Evolutionary conservation across 2,113 vertebrate genomes (phyloP).

Genomic region (Oplegnathus fasciatus): DNA sequence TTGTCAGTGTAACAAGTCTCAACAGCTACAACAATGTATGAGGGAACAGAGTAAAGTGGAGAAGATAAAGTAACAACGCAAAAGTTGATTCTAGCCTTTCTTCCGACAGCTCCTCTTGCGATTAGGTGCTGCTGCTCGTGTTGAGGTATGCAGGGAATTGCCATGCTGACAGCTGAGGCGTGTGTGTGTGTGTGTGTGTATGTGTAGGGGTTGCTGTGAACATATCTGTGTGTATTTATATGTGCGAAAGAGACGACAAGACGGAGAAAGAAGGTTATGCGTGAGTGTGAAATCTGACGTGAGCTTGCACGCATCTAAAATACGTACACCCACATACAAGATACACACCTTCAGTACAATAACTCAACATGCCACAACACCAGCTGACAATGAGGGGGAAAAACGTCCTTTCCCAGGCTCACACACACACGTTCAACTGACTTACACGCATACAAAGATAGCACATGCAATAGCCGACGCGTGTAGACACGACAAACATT

Average conservation of each 20-base stretch:
- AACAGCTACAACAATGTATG: slow-evolving; percentile 72
- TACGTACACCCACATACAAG: neutral
- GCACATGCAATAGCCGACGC: slow-evolving; percentile 40
- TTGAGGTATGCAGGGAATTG: slow-evolving; percentile 55
- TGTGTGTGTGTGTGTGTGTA: slow-evolving; percentile 14
- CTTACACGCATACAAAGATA: slow-evolving; percentile 31
- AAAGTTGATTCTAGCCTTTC: slow-evolving; percentile 42
- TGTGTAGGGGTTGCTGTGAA: neutral
- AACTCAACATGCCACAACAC: slow-evolving; percentile 6
- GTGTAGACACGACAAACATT: slow-evolving; percentile 72
- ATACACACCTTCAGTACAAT: slow-evolving; percentile 14
- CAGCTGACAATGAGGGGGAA: slow-evolving; percentile 17
- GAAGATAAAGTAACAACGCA: slow-evolving; percentile 32
- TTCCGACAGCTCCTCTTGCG: slow-evolving; percentile 52
- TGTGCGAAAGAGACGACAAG: neutral
- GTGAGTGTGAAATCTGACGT: neutral
- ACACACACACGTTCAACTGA: slow-evolving; percentile 8
- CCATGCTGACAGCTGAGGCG: slow-evolving; percentile 49
- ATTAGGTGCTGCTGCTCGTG: slow-evolving; percentile 33
- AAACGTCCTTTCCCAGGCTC: neutral
- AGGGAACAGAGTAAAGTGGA: slow-evolving; percentile 34
- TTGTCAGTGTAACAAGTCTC: slow-evolving; percentile 75
- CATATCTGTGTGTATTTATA: slow-evolving; percentile 1
- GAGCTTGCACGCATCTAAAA: slow-evolving; percentile 10
- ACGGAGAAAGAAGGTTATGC: neutral